Evolutionary conservation across 2,113 vertebrate genomes (phyloP).

Genomic region (Prochilodus magdalenae): DNA sequence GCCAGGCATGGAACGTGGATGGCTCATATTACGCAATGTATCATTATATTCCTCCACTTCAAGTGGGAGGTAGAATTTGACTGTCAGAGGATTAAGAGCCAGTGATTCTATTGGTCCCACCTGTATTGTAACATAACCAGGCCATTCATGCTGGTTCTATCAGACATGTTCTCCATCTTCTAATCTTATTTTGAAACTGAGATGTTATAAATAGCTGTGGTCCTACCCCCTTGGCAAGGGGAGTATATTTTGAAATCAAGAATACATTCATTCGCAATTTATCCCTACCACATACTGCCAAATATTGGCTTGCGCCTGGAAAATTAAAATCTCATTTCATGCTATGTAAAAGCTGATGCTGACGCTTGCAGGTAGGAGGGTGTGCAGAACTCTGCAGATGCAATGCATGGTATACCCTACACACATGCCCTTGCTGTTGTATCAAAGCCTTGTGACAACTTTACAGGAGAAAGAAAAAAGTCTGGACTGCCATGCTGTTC

Average conservation of each 20-base stretch:
- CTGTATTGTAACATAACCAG: constrained; percentile 11
- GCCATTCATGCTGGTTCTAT: not conserved
- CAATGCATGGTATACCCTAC: not conserved
- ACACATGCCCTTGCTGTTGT: not conserved
- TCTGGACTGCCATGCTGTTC: too few species aligned
- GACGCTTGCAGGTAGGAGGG: not conserved
- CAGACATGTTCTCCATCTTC: not conserved
- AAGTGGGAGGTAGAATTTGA: constrained; percentile 21
- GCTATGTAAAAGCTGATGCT: constrained; percentile 8
- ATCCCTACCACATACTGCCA: not conserved
- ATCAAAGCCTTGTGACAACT: not conserved
- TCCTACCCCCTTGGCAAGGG: not conserved
- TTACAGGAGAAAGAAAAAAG: not conserved
- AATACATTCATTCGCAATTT: not conserved
- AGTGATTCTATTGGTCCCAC: constrained; percentile 21
- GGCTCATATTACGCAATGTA: constrained; percentile 25
- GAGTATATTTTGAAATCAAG: constrained; percentile 26
- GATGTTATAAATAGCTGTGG: constrained; percentile 33
- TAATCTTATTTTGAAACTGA: constrained; percentile 9
- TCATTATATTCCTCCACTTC: constrained; percentile 32
- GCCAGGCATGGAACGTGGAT: not conserved
- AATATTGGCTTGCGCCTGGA: constrained; percentile 5
- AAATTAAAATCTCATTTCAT: constrained; percentile 22
- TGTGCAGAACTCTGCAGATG: not conserved
- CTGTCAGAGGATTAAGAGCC: constrained; percentile 23